Evolutionary conservation across 2,888 invertebrate species (phyloP), one percentile per base, ranked within the genome.

Genomic region (Colletes collaris): DNA sequence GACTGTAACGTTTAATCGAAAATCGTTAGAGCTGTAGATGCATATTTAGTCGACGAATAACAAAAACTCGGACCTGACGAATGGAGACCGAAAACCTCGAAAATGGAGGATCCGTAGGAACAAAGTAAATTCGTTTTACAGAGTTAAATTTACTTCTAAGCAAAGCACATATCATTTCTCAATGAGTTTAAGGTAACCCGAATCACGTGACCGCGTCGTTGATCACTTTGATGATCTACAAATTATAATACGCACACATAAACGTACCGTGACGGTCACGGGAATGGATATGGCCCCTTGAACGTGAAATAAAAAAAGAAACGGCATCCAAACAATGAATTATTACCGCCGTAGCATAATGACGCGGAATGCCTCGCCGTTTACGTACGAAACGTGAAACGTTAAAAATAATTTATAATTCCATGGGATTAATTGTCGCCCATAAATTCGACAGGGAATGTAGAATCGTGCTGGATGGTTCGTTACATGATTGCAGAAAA

Each of bases 231-330:
- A 88, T 83, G 85, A 88, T 78, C 72, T 66, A 60, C 68, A 76
- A 79, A 79, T 87, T 82, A 73, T 69, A 79, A 76, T 78, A 73
- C 68, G 79, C 78, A 19, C 19, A 60, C 64, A 74, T 82, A 66
- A 76, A 76, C 83, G 70, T 86, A 83, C 79, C 88, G 71, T 86
- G 85, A 87, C 86, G 82, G 75, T 82, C 80, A 81, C 80, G 77
- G 79, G 79, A 85, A 76, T 64, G 75, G 73, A n/a, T 52, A 55
- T 46, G 44, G 8, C 16, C n/a, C 59, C 77, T 53, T 59, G 62
- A 76, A 76, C 77, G 74, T 77, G 94, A 91, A 96, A 96, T 72
- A 93, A 94, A 71, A 95, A 46, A 71, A 95, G 94, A 86, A 93
- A 95, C 95, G 79, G 82, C 80, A 80, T 80, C 72, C 76, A 65